Evolutionary conservation across 37 sponge, comb jelly and placozoan genomes (phyloP), one percentile per base, ranked within the genome.

Genomic region (Lycopodina hypogea): DNA sequence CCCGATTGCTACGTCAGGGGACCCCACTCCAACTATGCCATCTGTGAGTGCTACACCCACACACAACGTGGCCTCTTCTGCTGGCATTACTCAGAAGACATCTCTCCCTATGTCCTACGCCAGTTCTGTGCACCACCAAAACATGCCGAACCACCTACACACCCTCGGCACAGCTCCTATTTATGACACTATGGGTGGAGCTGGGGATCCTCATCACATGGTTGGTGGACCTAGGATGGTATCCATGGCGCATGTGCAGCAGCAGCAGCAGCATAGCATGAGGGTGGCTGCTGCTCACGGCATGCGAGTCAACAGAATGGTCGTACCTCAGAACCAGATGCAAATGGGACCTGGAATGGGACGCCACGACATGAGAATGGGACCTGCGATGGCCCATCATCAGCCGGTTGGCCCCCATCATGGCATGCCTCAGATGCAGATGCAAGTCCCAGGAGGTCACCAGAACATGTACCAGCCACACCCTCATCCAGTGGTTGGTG

Each of bases 11-110:
- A 90, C 90, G 1, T 84, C 81, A 0, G 90, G 76, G 0, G 90
- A 90, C 72, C 85, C 90, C 67, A 90, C 90, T 1, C 90, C 90
- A 7, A 42, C 85, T 22, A 76, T 81, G n/a, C 90, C 85, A 3
- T 35, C 76, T 12, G 71, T 90, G 50, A 81, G 81, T 68, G 71
- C 79, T 37, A 75, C 79, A 48, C 69, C 88, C 2, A 56, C 79
- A 18, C 66, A 77, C 50, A 55, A 28, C 28, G 33, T 74, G 18
- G 59, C 74, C 1, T 22, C 71, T 8, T 39, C 72, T 1, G 53
- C 68, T 36, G 40, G 30, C 50, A 3, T 38, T 8, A 77, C 9
- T 26, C 12, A 42, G n/a, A 52, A 22, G 2, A 32, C 18, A n/a
- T 58, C 51, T 42, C 50, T 30, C 68, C 68, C 67, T 17, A 65